phyloP scores from a whole-genome alignment of 2,113 vertebrate species.

The Bungarus multicinctus region DNA sequence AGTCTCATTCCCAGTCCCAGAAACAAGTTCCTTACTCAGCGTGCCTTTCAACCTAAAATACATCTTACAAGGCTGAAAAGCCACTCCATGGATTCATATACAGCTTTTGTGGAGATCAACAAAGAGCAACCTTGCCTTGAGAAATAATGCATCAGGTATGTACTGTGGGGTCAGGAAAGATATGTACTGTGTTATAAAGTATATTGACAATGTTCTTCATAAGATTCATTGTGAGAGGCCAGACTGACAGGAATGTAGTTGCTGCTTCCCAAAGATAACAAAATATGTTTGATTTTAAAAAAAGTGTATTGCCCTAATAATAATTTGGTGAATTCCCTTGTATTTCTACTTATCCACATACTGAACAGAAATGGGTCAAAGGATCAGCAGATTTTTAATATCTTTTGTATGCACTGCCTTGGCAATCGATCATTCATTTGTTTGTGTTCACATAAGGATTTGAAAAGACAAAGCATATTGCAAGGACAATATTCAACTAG shows the following conservation, averaged over 20 bases:
- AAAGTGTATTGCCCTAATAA: background rate
- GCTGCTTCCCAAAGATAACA: background rate
- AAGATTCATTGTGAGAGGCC: background rate
- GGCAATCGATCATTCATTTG: background rate
- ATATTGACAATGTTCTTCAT: background rate
- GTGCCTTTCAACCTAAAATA: background rate
- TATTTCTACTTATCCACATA: background rate
- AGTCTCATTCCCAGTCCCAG: background rate
- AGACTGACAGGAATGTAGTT: background rate
- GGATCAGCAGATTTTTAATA: background rate
- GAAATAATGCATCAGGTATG: background rate
- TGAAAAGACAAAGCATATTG: background rate
- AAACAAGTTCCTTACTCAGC: background rate
- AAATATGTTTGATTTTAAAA: background rate
- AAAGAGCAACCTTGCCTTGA: background rate
- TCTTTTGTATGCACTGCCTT: background rate
- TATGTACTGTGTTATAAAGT: background rate
- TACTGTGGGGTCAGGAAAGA: background rate
- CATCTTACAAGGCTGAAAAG: background rate
- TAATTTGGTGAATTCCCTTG: background rate
- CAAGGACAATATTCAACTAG: background rate
- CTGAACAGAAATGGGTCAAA: background rate
- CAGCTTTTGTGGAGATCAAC: background rate
- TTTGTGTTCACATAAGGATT: background rate
- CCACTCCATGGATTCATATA: background rate